Evolutionary conservation across 2,113 vertebrate genomes (phyloP).

Genomic region (Rhinoderma darwinii): DNA sequence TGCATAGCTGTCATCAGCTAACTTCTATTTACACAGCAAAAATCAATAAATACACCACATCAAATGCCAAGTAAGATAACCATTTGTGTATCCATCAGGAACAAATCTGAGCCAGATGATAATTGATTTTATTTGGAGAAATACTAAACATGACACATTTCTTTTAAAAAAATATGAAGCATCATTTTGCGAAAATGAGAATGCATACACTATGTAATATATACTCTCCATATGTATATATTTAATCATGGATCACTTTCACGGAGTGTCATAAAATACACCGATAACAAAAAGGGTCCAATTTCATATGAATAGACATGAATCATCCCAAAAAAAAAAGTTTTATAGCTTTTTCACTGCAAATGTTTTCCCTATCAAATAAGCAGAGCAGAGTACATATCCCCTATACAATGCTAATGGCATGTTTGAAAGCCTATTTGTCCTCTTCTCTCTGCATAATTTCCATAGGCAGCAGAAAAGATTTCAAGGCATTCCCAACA

Average conservation of each 20-base stretch:
- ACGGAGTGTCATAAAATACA: neutral
- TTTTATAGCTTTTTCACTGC: neutral
- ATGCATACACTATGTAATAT: neutral
- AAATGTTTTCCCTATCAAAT: neutral
- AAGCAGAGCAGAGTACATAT: neutral
- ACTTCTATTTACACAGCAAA: slow-evolving; percentile 49
- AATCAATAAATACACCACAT: slow-evolving; percentile 56
- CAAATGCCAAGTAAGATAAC: slow-evolving; percentile 53
- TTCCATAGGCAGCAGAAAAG: no score
- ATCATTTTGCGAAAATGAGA: neutral
- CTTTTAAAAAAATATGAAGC: slow-evolving; percentile 10
- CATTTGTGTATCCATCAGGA: slow-evolving; percentile 45
- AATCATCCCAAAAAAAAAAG: neutral
- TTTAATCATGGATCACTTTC: neutral
- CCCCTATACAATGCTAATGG: neutral
- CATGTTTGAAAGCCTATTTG: no score
- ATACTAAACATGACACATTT: slow-evolving; percentile 34
- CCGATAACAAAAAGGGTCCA: neutral
- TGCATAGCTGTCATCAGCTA: slow-evolving; percentile 41
- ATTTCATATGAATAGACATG: neutral
- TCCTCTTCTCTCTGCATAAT: no score
- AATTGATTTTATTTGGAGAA: slow-evolving; percentile 32
- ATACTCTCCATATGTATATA: neutral
- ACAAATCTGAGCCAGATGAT: slow-evolving; percentile 38
- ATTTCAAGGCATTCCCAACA: no score